phyloP scores from a whole-genome alignment of 2,113 vertebrate genomes.

The Hippotragus niger region DNA sequence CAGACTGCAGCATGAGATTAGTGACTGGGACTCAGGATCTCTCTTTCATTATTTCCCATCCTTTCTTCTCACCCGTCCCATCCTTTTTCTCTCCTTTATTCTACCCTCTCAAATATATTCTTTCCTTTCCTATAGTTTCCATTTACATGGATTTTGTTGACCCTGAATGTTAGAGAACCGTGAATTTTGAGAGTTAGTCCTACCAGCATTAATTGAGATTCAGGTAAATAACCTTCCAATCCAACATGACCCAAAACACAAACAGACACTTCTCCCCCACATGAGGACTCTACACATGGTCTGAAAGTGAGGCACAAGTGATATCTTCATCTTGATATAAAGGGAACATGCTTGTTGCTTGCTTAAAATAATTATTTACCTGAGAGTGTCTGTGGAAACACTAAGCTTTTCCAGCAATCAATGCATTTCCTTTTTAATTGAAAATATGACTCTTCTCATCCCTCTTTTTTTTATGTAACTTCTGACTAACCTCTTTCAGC shows the following conservation, averaged over 20 bases:
- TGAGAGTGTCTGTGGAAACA: not conserved
- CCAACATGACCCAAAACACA: not conserved
- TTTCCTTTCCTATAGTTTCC: not conserved
- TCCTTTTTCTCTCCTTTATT: not conserved
- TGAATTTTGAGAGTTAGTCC: not conserved
- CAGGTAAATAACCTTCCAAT: not conserved
- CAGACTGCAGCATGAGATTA: not conserved
- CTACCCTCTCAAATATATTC: not conserved
- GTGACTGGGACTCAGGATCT: not conserved
- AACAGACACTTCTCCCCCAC: not conserved
- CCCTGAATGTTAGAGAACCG: not conserved
- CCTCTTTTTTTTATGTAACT: not conserved
- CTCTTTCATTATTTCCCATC: not conserved
- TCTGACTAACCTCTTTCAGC: not conserved
- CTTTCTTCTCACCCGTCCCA: not conserved
- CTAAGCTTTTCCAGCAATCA: not conserved
- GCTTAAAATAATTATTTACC: not conserved
- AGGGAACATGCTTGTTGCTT: not conserved
- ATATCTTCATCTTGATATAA: not conserved
- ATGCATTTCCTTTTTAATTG: not conserved
- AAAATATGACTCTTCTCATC: not conserved
- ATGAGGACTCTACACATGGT: not conserved
- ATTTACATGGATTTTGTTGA: constrained; percentile 32
- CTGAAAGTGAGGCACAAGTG: not conserved
- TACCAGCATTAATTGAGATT: not conserved